Base-by-base conservation (phyloP, 2,888 invertebrate genomes). In the Eupithecia centaureata region DNA sequence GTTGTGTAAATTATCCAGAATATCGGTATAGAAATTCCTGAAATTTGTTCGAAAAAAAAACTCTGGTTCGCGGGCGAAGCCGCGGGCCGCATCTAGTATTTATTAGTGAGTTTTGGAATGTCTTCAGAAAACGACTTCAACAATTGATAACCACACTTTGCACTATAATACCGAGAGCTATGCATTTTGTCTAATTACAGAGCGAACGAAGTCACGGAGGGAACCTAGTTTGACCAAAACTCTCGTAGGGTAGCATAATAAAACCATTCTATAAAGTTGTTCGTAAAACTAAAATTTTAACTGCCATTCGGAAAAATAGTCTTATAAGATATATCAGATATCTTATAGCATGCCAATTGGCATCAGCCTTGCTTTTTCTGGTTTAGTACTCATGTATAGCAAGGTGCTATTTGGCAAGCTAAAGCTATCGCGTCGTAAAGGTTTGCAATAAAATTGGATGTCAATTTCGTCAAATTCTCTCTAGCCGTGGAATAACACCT, bases 361-460 rank as follows among this genome's bases (percentile, higher is more conserved):
- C 52, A 52, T 27, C 27, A 27, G 52, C 13, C 15, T 15, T 52
- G 25, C 52, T 15, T 27, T 52, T 52, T 15, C 52, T 15, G 52
- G 52, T 52, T 27, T 52, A 47, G 18, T 47, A n/a, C n/a, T n/a
- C n/a, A n/a, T n/a, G n/a, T n/a, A 22, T 47, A 18, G 42, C 12
- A 52, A 52, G 52, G 52, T 52, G 52, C 52, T 15, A 13, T 52
- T 27, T 52, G 52, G 52, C 52, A 52, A 27, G 15, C 15, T 52
- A 0, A 25, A 52, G 25, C 15, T 52, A 27, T 13, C 52, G 51
- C 25, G 15, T 15, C 52, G 27, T 52, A 27, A 27, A 52, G 51
- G 52, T 15, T 27, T 15, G 52, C 52, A 52, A 27, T 27, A 52
- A 52, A 13, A 27, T 27, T 27, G 4, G 1, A 27, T 52, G 15